Evolutionary conservation across 2,888 invertebrate species (phyloP), one percentile per base, ranked within the genome.

Genomic region (Eumerus sabulonum): DNA sequence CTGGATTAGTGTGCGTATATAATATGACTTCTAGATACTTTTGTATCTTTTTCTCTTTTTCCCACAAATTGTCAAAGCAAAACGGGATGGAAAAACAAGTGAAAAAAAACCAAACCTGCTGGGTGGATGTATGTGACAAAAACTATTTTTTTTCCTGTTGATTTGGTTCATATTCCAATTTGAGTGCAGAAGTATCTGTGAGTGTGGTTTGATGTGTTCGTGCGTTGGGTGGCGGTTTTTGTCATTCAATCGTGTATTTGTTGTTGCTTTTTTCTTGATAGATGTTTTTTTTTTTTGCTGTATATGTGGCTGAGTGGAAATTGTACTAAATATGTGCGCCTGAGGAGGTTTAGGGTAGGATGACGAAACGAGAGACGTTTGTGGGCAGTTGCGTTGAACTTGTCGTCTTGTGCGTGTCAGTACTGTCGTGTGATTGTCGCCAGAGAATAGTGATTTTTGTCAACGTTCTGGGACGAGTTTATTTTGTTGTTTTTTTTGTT

Each of bases 311-410:
- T 47, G 27, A 27, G 27, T 27, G 2, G 27, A 57, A 51, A 63
- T n/a, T n/a, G n/a, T 47, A 45, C 44, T 63, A 48, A 35, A 40
- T 64, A 56, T 59, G 36, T 70, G 68, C 73, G 79, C 79, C 79
- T 51, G 79, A 79, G 79, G 81, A 71, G 76, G 71, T 76, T 81
- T 81, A 50, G 76, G 71, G 76, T 81, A 81, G 76, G 81, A 73
- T 79, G 79, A 81, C 76, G 76, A 81, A 81, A 72, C 73, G 76
- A 50, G 51, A 81, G 81, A 81, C 81, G 76, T 84, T 86, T 85
- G 85, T 85, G 85, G 86, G 86, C 87, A 87, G 86, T 87, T 86
- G 85, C 86, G 85, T 85, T 86, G 85, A 85, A 87, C 85, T 87
- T 87, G 87, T 87, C 86, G 86, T 85, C 85, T 86, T 85, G 86